Base-by-base conservation (phyloP, 2,113 vertebrate genomes). In the Dendropsophus ebraccatus region DNA sequence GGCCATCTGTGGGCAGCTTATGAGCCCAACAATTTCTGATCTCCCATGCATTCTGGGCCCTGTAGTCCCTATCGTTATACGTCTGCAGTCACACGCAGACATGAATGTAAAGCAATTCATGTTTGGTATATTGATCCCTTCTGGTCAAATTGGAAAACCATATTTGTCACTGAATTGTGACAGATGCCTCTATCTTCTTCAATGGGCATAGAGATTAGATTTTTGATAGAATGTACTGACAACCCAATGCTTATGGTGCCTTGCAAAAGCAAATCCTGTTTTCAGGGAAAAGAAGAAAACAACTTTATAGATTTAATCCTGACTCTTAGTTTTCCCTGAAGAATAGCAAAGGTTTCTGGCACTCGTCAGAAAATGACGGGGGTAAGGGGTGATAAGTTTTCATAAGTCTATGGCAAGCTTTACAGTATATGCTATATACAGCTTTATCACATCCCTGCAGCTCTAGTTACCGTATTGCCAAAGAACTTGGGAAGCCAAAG, bases 1-100 rank as follows among this genome's bases (percentile, higher is more conserved):
- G 50, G 50, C 76, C 84, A 86, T 86, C 84, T 86, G 84, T 52
- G 67, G 67, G 37, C 77, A 80, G 84, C 65, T 65, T 79, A 77
- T 54, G 32, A 83, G 82, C 28, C 82, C 82, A 83, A 45, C 69
- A 74, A 75, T 60, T 67, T 45, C 76, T 56, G 32, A 11, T 73
- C 47, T 87, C 35, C 60, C 52, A 69, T 25, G 62, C 84, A 85
- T 78, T 56, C 49, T 79, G 85, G 58, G 78, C 25, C 67, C 50
- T 76, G 56, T 74, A 76, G 35, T 65, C 72, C 28, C 56, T 11
- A 45, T 50, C 30, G 25, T 49, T 70, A n/a, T 74, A 73, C 54
- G 17, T 37, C 49, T n/a, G 50, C 11, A 41, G 56, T 81, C 23
- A 81, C 56, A 1, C 14, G 1, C 16, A 12, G n/a, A 52, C 21